Base-by-base conservation (phyloP, 1,140 invertebrate species). In the Drosophila burlai region DNA sequence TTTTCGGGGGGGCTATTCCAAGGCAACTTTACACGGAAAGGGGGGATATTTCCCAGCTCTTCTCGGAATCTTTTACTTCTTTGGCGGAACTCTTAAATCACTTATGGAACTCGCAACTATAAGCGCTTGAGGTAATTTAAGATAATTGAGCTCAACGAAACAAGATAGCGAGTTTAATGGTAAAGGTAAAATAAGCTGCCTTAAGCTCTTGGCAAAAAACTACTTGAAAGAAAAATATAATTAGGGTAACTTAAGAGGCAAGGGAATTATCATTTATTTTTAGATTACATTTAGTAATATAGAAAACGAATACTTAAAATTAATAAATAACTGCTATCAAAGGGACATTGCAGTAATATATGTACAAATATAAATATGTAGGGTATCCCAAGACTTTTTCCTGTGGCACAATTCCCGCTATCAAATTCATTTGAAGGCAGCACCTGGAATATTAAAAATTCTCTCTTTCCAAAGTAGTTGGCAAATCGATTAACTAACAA, bases 11-110 rank as follows among this genome's bases (percentile, higher is more conserved):
- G 15, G 0, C 1, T 21, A 16, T 16, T 49, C 29, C 31, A 0
- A 5, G 43, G 18, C 18, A 21, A 34, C n/a, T 34, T 52, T 6
- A 4, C 15, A 43, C n/a, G 16, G 15, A 31, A 31, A 6, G 10
- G 6, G 66, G 65, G 65, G 24, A 36, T 16, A 57, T 71, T 72
- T 34, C 11, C 4, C 0, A 3, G 11, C 15, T 40, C 21, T 62
- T 66, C 58, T 29, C 4, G 26, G 58, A 66, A 66, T 11, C 18
- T 16, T 58, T 43, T 8, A 59, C 18, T 31, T 24, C 40, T 63
- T 40, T 40, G 36, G 26, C 7, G 24, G 34, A 66, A 45, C 31
- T 18, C 21, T 21, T 13, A 42, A 36, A 72, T 45, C 21, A 57
- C n/a, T 34, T 29, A 34, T 40, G 11, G 34, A 24, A n/a, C 24